Base-by-base conservation (phyloP, 2,888 invertebrate genomes). In the Aleiodes alternator region DNA sequence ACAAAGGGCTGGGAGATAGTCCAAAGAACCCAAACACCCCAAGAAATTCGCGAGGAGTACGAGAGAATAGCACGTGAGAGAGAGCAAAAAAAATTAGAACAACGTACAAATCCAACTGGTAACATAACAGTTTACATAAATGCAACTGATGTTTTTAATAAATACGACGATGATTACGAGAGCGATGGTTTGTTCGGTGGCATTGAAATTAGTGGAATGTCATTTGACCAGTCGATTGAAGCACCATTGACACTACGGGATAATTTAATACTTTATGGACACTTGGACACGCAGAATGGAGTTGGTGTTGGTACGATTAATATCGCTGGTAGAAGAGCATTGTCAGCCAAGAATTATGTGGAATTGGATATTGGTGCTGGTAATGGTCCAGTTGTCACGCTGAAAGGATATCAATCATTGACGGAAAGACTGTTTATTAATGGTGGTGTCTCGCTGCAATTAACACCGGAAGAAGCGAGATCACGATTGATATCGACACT, bases 1-100 rank as follows among this genome's bases (percentile, higher is more conserved):
- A 96, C 97, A 0, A 97, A 98, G 85, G 98, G 98, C 72, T 98
- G 98, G 97, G 97, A 98, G 91, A 92, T 98, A 48, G 96, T 98
- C 43, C 95, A 97, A 84, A 92, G 97, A 51, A 96, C 96, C 1
- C 95, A 96, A 88, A 98, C 98, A 3, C 97, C 98, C 1, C 94
- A 96, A 82, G 98, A 99, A 92, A 98, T 99, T 76, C 92, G 98
- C 75, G 98, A 98, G 77, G 99, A 99, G 90, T 99, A 97, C 91
- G 98, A 99, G 90, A 93, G 97, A 79, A 88, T 96, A 72, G 95
- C 95, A 16, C 93, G 94, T 80, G 96, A 96, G 84, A 92, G 95
- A 77, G 98, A 98, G 82, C 97, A 98, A 85, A 92, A 97, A 76
- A 92, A 95, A 78, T 92, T 99, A 72, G 95, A 97, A 84, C 96